Evolutionary conservation across 2,797 vertebrate genomes (phyloP), one percentile per base, ranked within the genome.

Genomic region (Melanotaenia boesemani): DNA sequence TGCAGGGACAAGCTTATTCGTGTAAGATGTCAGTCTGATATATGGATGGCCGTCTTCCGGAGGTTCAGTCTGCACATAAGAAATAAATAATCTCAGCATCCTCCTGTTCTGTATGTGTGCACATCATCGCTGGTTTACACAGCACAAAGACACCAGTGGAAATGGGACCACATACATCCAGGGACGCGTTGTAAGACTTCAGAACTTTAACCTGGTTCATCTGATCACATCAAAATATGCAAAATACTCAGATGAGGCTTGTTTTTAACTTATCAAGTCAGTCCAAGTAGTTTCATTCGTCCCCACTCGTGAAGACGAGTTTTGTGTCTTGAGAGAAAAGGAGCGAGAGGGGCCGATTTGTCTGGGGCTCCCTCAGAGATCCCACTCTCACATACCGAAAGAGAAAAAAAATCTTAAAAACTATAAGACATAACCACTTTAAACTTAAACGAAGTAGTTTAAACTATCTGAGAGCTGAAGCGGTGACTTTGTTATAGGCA

Each of bases 401-500:
- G 41, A 44, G 41, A 16, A 66, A 59, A 36, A 22, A 50, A 70
- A 67, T 58, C 41, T 52, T 54, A 61, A 56, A 76, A 65, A 84
- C 48, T 70, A 80, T n/a, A 65, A 80, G 83, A 79, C 41, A 64
- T 50, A 72, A 73, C 55, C 58, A 80, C 63, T 74, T 70, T 70
- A 63, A 62, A 68, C 62, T 68, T 18, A 82, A 85, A 72, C 59
- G 56, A 84, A 80, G 78, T 62, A 71, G 71, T 71, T 20, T 20
- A 60, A 89, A 71, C 81, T 41, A 15, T 41, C 12, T 41, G 13
- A 13, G 73, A 20, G 82, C 78, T 82, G 68, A 89, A 92, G 84
- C 84, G 87, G 82, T 88, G 88, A 85, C 83, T 60, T 86, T 77
- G 89, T 88, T 86, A 87, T 90, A 94, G 93, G 93, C 93, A 94